Evolutionary conservation across 2,888 invertebrate species (phyloP).

Genomic region (Pasiphila rectangulata): DNA sequence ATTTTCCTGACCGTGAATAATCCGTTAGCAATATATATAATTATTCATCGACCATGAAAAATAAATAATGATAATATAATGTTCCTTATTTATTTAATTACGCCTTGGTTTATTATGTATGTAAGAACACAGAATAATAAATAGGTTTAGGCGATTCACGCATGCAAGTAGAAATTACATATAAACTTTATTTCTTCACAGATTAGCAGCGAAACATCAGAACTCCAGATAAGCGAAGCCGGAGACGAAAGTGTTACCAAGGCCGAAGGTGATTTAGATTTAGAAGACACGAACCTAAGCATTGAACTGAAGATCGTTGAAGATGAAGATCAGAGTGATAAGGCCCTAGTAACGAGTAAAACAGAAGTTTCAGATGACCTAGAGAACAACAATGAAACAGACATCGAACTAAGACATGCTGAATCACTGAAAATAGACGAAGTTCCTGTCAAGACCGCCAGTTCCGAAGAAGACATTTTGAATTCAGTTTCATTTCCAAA

Average conservation of each 20-base stretch:
- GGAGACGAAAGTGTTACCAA: slow-evolving; percentile 41
- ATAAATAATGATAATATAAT: no score
- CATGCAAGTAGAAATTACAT: no score
- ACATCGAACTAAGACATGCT: slow-evolving; percentile 26
- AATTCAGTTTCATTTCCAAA: slow-evolving; percentile 61
- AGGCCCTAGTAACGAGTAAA: slow-evolving; percentile 9
- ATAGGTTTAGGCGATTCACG: no score
- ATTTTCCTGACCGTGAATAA: no score
- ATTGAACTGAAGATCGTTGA: slow-evolving; percentile 75
- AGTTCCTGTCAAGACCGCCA: slow-evolving; percentile 24
- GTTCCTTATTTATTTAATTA: no score
- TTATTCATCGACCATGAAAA: no score
- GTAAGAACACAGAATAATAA: no score
- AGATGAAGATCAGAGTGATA: slow-evolving; percentile 58
- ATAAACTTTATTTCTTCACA: slow-evolving; percentile 38
- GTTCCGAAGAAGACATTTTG: slow-evolving; percentile 57
- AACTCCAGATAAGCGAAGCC: slow-evolving; percentile 50
- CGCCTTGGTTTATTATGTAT: no score
- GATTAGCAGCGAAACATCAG: slow-evolving; percentile 54
- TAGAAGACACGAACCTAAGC: slow-evolving; percentile 62
- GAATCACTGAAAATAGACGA: slow-evolving; percentile 32
- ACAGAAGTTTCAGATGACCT: slow-evolving; percentile 20
- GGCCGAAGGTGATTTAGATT: slow-evolving; percentile 51
- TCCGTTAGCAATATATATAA: no score
- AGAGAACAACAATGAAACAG: slow-evolving; percentile 17